phyloP scores from a whole-genome alignment of 2,888 invertebrate genomes.

The Empis livida region DNA sequence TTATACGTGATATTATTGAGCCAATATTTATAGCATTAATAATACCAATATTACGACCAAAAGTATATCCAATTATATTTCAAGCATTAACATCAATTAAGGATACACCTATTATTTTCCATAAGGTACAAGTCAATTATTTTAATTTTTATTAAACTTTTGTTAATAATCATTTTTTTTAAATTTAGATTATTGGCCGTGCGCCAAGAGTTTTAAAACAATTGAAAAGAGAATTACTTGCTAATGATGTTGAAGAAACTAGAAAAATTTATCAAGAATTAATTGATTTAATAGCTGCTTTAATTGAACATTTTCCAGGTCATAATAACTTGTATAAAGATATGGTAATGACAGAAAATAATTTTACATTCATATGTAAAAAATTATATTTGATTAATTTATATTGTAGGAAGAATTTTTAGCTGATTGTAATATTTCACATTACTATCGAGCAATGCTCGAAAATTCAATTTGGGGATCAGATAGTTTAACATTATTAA shows the following conservation, averaged over 20 bases:
- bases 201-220: constrained; percentile 39
- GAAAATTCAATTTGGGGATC: constrained; percentile 30
- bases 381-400: not conserved
- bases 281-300: constrained; percentile 43
- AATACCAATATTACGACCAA: constrained; percentile 41
- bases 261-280: constrained; percentile 44
- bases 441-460: constrained; percentile 31
- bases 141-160: not conserved
- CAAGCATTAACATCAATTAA: constrained; percentile 49
- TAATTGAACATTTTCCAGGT: constrained; percentile 41
- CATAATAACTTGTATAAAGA: constrained; percentile 38
- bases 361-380: too few species aligned
- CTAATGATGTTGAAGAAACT: constrained; percentile 38
- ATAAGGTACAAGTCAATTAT: constrained; percentile 36
- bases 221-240: constrained; percentile 43
- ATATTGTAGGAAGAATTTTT: constrained; percentile 29
- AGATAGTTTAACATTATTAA: constrained; percentile 16
- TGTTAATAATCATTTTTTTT: not conserved
- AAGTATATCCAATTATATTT: constrained; percentile 48
- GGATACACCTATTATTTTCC: constrained; percentile 46
- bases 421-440: constrained; percentile 37
- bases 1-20: constrained; percentile 43
- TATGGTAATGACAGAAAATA: constrained; percentile 34
- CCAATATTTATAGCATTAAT: constrained; percentile 43
- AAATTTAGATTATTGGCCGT: constrained; percentile 36